Base-by-base conservation (phyloP, 2,888 invertebrate species). In the Ephialtes manifestator region DNA sequence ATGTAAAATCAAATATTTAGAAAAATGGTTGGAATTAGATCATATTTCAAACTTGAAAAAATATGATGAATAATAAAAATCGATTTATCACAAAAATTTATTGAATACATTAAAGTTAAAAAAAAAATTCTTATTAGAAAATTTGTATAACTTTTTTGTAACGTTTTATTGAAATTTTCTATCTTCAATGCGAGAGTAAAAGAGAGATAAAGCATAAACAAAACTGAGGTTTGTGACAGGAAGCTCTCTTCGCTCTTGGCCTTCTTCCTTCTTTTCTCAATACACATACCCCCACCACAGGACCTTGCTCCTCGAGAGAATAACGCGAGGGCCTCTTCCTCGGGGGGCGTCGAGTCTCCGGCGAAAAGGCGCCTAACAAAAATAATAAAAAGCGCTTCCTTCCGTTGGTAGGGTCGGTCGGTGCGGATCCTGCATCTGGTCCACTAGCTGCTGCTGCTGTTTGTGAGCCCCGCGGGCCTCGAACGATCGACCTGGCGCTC, bases 341-440 rank as follows among this genome's bases (percentile, higher is more conserved):
- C 10, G 48, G 72, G 65, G 84, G 46, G 77, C 70, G 46, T 48
- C 28, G 55, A 80, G 82, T 74, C 79, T 81, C 85, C 86, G 31
- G 75, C 86, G 85, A 88, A 89, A 88, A 88, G 87, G 87, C 87
- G 85, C 86, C 80, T 84, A 86, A 87, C 85, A 86, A 88, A 87
- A 71, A 89, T 87, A 87, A 88, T 87, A 89, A 89, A 88, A 89
- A 88, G 88, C 87, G 87, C 88, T 90, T 90, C 90, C 90, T 90
- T 90, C 90, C 90, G 89, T 89, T 89, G 60, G 51, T 46, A 39
- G 20, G 58, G 70, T 71, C 85, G 87, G 85, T 81, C 83, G 86
- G 87, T 86, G 87, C 65, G 65, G 86, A 89, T 89, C 88, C 85
- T 85, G 88, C 90, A 90, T 90, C 90, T 90, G 90, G 89, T 84